phyloP scores from a whole-genome alignment of 2,113 vertebrate genomes.

The Nematolebias whitei region DNA sequence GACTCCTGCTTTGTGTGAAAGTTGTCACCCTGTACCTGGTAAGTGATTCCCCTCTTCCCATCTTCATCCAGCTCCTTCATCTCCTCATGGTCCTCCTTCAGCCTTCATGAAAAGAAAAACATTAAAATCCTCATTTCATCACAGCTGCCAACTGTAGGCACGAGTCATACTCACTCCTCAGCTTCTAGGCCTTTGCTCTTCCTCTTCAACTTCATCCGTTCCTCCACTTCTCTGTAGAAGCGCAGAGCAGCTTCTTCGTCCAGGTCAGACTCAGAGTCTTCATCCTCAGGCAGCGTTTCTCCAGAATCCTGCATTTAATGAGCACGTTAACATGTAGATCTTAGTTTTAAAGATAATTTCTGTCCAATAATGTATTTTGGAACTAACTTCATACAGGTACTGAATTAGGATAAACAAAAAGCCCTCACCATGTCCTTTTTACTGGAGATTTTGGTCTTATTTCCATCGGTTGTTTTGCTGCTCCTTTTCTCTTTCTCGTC shows the following conservation, averaged over 20 bases:
- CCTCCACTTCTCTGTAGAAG: slow-evolving; percentile 79
- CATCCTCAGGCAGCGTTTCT: slow-evolving; percentile 33
- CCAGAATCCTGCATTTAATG: slow-evolving; percentile 46
- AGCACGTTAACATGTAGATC: not conserved
- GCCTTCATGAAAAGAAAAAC: slow-evolving; percentile 47
- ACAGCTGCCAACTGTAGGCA: not conserved
- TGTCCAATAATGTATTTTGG: not conserved
- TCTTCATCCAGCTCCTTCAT: slow-evolving; percentile 61
- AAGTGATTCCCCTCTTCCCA: slow-evolving; percentile 83
- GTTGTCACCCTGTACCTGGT: slow-evolving; percentile 73
- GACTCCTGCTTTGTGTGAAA: not conserved
- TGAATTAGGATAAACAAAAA: not conserved
- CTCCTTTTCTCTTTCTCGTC: slow-evolving; percentile 18
- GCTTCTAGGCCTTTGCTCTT: slow-evolving; percentile 45
- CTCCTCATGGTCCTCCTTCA: slow-evolving; percentile 39
- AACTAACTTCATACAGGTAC: not conserved
- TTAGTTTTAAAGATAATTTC: not conserved
- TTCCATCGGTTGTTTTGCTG: slow-evolving; percentile 34
- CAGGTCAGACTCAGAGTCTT: slow-evolving; percentile 68
- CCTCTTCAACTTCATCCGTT: slow-evolving; percentile 75
- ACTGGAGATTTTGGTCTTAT: slow-evolving; percentile 63
- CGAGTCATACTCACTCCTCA: slow-evolving; percentile 64
- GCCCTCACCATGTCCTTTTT: slow-evolving; percentile 49
- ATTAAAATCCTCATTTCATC: not conserved
- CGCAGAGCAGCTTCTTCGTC: slow-evolving; percentile 84